Evolutionary conservation across 2,797 vertebrate species (phyloP).

Genomic region (Balearica regulorum): DNA sequence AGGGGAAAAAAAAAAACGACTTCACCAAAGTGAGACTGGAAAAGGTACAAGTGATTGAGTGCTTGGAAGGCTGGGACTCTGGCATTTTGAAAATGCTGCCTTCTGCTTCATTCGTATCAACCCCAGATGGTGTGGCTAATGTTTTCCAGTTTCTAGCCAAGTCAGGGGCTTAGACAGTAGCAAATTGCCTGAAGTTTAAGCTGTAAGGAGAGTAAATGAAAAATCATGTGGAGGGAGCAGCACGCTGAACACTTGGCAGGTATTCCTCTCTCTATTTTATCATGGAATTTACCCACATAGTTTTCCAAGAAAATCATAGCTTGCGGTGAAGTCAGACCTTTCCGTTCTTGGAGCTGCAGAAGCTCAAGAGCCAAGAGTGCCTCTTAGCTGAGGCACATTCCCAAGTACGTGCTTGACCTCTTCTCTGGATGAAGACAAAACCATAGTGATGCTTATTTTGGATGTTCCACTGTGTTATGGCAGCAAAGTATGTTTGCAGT

Average conservation of each 20-base stretch:
- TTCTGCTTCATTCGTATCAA: neutral
- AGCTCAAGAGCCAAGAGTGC: neutral
- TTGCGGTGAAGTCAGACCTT: neutral
- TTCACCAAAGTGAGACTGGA: neutral
- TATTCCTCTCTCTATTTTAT: neutral
- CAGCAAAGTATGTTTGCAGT: neutral
- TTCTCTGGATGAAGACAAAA: neutral
- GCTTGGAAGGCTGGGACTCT: neutral
- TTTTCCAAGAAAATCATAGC: neutral
- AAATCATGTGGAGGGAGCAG: neutral
- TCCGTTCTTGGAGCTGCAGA: neutral
- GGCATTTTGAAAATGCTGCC: neutral
- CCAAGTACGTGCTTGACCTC: neutral
- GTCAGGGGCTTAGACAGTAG: neutral
- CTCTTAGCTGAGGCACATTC: neutral
- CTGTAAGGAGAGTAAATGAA: neutral
- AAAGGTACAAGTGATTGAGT: neutral
- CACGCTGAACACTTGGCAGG: neutral
- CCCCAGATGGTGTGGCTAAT: neutral
- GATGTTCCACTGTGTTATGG: neutral
- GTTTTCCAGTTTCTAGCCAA: constrained; percentile 2
- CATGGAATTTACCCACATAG: neutral
- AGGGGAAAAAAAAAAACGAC: neutral
- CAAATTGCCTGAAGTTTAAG: neutral
- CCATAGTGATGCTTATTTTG: neutral